Base-by-base conservation (phyloP, 1,140 invertebrate genomes). In the Meloidogyne hapla region DNA sequence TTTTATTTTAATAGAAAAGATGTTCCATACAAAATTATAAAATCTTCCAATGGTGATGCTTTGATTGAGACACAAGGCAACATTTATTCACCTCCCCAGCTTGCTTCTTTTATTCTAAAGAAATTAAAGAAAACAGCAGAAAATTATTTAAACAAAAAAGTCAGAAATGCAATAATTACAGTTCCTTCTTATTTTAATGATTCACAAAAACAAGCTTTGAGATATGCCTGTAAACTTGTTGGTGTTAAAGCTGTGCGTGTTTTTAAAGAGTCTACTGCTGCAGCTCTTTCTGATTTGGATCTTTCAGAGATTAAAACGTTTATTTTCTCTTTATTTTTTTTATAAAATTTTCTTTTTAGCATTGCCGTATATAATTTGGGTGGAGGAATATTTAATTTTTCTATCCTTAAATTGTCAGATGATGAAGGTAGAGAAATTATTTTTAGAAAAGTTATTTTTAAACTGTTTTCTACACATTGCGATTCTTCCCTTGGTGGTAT, bases 61-160 rank as follows among this genome's bases (percentile, higher is more conserved):
- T 99, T 97, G 97, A 92, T 99, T 13, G 93, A 98, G 89, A 92
- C 91, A 81, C 93, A 97, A 88, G 94, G 94, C 18, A 96, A 96
- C 89, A 90, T 94, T 83, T 96, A 96, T 86, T 95, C 94, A 1
- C 95, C 95, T 28, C 94, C 93, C 88, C 94, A 97, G 89, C 92
- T 98, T 84, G 95, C 94, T 76, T 94, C 94, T 23, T 96, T 96
- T 89, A 91, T 95, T 18, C 89, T 97, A 0, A 92, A 92, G 80
- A 96, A 97, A 89, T 96, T 97, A 94, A 96, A 94, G 88, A 94
- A 96, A 90, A 96, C 94, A 1, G 94, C 95, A 28, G 94, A 96
- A 82, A 91, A 90, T 63, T 96, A 95, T 87, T 88, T 96, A 23
- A 93, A 92, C 81, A 91, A 91, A 0, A 85, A 91, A 10, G 93